Base-by-base conservation (phyloP, 2,797 vertebrate genomes). In the Diglossa cyanea region DNA sequence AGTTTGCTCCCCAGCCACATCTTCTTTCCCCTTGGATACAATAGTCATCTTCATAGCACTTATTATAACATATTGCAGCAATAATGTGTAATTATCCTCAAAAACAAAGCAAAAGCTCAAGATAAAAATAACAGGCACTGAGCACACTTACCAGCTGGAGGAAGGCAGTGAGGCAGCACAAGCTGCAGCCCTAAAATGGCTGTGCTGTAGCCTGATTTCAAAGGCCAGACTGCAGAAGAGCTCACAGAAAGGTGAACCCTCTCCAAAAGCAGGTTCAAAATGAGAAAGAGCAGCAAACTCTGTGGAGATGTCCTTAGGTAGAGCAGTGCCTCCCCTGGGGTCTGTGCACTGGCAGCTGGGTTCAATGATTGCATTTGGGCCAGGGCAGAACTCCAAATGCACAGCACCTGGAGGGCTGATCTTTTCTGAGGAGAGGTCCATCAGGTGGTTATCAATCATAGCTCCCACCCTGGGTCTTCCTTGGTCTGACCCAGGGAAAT, bases 51-150 rank as follows among this genome's bases (percentile, higher is more conserved):
- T 94, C 91, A 57, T 50, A 93, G 87, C 93, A 73, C 91, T 95
- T 94, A 89, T 88, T 88, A 94, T 96, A 94, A 94, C 94, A 97
- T 94, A 96, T 93, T 94, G 95, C 94, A 86, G 95, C 93, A 94
- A 95, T 95, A 95, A 94, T 3, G 60, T 90, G 83, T 73, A 96
- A 96, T 95, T 96, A 94, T 95, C 89, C 87, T 96, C 95, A 94
- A 91, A 95, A 96, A 95, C 95, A 96, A 97, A 97, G 91, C 82
- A 90, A 96, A 94, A 95, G 89, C 95, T 91, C 82, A 75, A 95
- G 95, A 95, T 95, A 96, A 96, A 97, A 96, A 96, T 96, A 96
- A 81, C 94, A 96, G 51, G 73, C 95, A 81, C 67, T 70, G 53
- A 94, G 63, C 82, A 35, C 86, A 58, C 96, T 97, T 90, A 96